Evolutionary conservation across 1,140 invertebrate genomes (phyloP), one percentile per base, ranked within the genome.

Genomic region (Bombus polaris): DNA sequence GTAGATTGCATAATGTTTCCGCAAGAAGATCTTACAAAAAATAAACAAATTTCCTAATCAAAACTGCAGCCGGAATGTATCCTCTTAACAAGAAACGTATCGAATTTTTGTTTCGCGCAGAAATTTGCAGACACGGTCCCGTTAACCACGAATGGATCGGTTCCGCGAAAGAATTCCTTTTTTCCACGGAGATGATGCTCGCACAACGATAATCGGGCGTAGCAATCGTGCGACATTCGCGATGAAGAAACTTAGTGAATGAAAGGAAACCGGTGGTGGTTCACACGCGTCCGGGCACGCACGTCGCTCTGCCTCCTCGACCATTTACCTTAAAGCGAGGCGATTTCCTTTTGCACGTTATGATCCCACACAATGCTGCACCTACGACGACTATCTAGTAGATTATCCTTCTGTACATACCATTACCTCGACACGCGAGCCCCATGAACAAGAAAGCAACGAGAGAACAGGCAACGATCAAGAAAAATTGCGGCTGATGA

Each of bases 231-330:
- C 92, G 94, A 94, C 93, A 94, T 92, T 94, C 93, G 85, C 92
- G 92, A 93, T 93, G 94, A 94, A 94, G 92, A 93, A 92, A 92
- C 92, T 93, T 65, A 90, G 90, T 94, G 93, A 94, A 94, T 93
- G 94, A 94, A 94, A 94, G 94, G 94, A 94, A 94, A 93, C 93
- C 92, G 91, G 92, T 90, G 90, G 92, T 91, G 93, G 93, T 94
- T 94, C 93, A 94, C 93, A 94, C 93, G 93, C 92, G 59, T 82
- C 90, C 47, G 84, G 71, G 80, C 81, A 91, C 73, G 81, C 57
- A 85, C 66, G 75, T 73, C 53, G 75, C 81, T 77, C 83, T 77
- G 57, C 72, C 62, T 80, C 77, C 82, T 62, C 87, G 87, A 89
- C 70, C 91, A 92, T 93, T 93, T 93, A 93, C 92, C 89, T 92